Percentiles rank a stretch among this genome's conserved stretches.
Conservation (phyloP, 2,113 vertebrate genomes). For the Bostrychus sinensis region DNA sequence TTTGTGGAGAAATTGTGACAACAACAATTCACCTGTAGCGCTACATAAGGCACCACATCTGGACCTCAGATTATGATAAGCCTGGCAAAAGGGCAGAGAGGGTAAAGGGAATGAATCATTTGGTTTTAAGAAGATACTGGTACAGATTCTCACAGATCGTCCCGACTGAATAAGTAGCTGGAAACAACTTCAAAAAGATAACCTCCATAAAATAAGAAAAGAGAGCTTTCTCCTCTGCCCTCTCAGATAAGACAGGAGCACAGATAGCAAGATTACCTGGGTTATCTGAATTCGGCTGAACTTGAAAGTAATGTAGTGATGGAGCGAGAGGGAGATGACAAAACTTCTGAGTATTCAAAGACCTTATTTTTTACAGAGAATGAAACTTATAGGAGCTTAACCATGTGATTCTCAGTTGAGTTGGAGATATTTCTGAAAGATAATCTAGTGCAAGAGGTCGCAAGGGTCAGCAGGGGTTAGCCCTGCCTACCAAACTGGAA, state of each 20-base stretch:
- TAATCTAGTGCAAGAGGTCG: conserved; percentile 5
- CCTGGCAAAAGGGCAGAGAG: conserved; percentile 50
- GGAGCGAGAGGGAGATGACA: conserved; percentile 4
- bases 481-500: not conserved
- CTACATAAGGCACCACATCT: conserved; percentile 63
- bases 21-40: conserved; percentile 29
- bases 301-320: conserved; percentile 45
- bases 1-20: not conserved
- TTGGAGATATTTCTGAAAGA: conserved; percentile 19
- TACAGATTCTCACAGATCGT: conserved; percentile 27
- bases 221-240: conserved; percentile 24
- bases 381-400: conserved; percentile 4
- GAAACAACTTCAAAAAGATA: conserved; percentile 65
- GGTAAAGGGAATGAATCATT: conserved; percentile 59
- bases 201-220: conserved; percentile 53
- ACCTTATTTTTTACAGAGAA: conserved; percentile 7
- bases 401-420: conserved; percentile 17
- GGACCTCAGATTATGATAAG: conserved; percentile 68
- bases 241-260: conserved; percentile 51
- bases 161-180: conserved; percentile 39
- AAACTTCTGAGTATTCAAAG: conserved; percentile 11
- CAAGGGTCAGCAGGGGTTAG: conserved; percentile 6
- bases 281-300: conserved; percentile 54
- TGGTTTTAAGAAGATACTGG: conserved; percentile 45
- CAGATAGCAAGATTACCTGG: conserved; percentile 51